Conservation (phyloP, 2,797 vertebrate species). For the Megaceryle alcyon region DNA sequence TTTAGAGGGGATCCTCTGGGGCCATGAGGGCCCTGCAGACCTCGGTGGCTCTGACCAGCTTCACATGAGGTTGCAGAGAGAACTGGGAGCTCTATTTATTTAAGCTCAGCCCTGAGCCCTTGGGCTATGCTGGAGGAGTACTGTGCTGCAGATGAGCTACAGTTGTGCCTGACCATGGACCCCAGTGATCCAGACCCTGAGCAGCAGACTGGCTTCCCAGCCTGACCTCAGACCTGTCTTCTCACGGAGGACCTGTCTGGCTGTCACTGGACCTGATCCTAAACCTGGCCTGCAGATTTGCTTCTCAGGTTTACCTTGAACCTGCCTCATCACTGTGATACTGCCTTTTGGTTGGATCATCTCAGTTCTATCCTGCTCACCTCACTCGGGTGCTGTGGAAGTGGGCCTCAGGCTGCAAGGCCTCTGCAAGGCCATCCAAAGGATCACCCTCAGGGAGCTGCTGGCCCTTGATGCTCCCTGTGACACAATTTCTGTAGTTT, state of each 20-base stretch:
- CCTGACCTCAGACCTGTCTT: not conserved
- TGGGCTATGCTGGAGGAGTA: not conserved
- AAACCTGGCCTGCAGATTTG: not conserved
- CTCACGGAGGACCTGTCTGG: not conserved
- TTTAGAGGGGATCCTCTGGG: not conserved
- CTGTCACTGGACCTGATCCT: not conserved
- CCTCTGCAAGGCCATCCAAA: not conserved
- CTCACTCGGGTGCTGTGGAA: fast-evolving
- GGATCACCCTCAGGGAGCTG: not conserved
- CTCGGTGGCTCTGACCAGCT: not conserved
- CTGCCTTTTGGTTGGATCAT: not conserved
- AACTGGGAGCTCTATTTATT: not conserved
- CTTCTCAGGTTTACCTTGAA: not conserved
- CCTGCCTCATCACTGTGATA: fast-evolving
- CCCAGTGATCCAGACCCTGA: not conserved
- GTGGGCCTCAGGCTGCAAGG: not conserved
- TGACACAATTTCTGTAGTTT: not conserved
- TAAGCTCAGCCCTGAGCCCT: not conserved
- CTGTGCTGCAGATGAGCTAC: too few relatives aligned
- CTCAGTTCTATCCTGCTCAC: fast-evolving
- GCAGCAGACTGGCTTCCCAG: not conserved
- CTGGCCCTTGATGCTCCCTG: not conserved
- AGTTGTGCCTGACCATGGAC: not conserved
- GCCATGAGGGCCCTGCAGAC: not conserved
- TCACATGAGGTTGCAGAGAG: fast-evolving